These are phyloP conservation scores for Meandrina meandrites DNA, from an alignment of 92 coral and sea anemone species.

Conservation along the genomic window DNA sequence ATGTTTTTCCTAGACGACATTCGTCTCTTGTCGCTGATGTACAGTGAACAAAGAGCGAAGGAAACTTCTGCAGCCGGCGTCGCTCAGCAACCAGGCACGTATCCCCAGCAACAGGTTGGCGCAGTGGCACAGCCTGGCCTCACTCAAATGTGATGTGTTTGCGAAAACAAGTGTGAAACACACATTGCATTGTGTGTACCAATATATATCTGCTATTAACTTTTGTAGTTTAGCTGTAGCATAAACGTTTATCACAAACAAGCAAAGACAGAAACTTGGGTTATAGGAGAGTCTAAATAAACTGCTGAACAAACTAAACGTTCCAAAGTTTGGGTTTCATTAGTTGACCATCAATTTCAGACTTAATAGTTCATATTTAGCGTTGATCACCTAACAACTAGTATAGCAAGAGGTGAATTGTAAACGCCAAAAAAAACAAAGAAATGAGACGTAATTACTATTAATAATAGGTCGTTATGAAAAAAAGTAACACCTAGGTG, in stretches of 20 bases:
- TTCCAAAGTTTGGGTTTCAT: neutral
- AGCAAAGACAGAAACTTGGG: neutral
- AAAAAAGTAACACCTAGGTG: too few species aligned
- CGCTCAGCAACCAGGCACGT: slow-evolving; percentile 18
- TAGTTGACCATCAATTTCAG: neutral
- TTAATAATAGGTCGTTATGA: too few species aligned
- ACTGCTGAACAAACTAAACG: too few species aligned
- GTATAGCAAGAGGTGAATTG: neutral
- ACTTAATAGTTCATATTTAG: too few species aligned
- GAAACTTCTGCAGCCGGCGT: neutral
- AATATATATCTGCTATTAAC: neutral
- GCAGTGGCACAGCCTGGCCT: neutral
- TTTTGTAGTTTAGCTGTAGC: neutral
- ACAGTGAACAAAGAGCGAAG: slow-evolving; percentile 4
- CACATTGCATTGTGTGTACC: neutral
- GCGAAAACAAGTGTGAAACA: neutral
- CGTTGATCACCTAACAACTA: neutral
- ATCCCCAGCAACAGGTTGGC: slow-evolving; percentile 9
- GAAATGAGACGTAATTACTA: neutral
- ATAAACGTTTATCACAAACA: neutral
- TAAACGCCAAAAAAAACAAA: neutral
- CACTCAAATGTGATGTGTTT: neutral
- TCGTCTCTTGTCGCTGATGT: neutral
- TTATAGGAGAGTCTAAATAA: neutral
- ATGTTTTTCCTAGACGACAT: slow-evolving; percentile 10